A percentile compares a stretch with the other conserved stretches of the same genome.
Conservation (phyloP, 2,797 vertebrate species). For the Sebastes paucispinis region DNA sequence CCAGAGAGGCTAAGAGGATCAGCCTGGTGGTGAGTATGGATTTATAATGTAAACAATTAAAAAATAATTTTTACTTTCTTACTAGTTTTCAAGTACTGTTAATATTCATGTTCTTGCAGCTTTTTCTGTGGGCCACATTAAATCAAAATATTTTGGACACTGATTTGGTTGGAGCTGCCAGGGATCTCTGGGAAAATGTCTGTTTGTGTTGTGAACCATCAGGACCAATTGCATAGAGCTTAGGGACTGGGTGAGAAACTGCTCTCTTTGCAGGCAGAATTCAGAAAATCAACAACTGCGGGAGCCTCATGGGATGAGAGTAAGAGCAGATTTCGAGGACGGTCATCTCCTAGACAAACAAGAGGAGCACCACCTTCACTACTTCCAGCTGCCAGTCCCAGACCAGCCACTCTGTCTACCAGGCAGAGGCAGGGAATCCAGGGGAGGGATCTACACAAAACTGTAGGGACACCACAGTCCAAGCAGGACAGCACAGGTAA, state of each 20-base stretch:
- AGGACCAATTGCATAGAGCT: not conserved
- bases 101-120: not conserved
- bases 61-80: not conserved
- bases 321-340: conserved; percentile 51
- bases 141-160: not conserved
- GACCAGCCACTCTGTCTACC: conserved; percentile 42
- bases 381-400: conserved; percentile 52
- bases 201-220: not conserved
- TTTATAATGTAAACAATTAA: not conserved
- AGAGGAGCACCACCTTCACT: conserved; percentile 40
- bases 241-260: conserved; percentile 12
- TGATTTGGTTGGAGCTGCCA: not conserved
- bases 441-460: conserved; percentile 41
- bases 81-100: not conserved
- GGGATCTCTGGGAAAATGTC: not conserved
- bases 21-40: conserved; percentile 70
- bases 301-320: conserved; percentile 44
- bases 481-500: conserved; percentile 56
- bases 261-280: conserved; percentile 62
- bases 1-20: conserved; percentile 62
- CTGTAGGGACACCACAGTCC: conserved; percentile 17
- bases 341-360: conserved; percentile 33
- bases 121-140: not conserved
- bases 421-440: conserved; percentile 45
- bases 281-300: conserved; percentile 27